Evolutionary conservation across 1,140 invertebrate genomes (phyloP).

Genomic region (Maconellicoccus hirsutus): DNA sequence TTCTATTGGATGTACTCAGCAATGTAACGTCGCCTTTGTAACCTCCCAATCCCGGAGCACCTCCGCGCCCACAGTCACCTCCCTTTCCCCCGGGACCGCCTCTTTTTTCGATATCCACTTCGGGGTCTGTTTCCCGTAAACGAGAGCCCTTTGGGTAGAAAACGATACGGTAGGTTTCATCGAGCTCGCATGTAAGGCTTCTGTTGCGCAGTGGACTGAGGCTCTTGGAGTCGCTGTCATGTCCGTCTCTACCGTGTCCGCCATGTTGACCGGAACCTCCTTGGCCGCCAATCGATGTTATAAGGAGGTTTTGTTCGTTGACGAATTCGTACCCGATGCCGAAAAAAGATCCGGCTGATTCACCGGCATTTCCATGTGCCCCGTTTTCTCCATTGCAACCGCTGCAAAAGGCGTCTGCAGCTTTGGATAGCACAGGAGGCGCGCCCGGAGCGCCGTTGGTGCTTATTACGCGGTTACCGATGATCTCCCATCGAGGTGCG

Average conservation of each 20-base stretch:
- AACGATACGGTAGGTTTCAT: too few species aligned
- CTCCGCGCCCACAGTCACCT: constrained; percentile 16
- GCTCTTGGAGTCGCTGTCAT: background rate
- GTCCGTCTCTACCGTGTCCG: background rate
- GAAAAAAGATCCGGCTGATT: constrained; percentile 15
- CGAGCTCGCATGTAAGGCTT: too few species aligned
- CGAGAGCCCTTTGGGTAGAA: too few species aligned
- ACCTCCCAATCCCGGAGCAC: constrained; percentile 18
- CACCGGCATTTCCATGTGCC: background rate
- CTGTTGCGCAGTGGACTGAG: too few species aligned
- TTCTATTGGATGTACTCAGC: background rate
- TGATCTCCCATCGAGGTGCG: constrained; percentile 24
- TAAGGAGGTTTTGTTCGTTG: background rate
- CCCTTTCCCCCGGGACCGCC: background rate
- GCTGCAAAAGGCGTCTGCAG: background rate
- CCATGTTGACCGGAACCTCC: constrained; percentile 16
- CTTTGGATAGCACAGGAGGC: background rate
- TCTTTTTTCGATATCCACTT: background rate
- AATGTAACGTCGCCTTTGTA: background rate
- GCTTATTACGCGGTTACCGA: background rate
- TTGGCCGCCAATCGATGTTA: constrained; percentile 13
- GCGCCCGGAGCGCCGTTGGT: background rate
- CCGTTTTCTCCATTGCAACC: background rate
- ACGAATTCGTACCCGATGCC: background rate
- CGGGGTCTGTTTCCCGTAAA: too few species aligned